Base-by-base conservation (phyloP, 2,797 vertebrate genomes). In the Anas bernieri region DNA sequence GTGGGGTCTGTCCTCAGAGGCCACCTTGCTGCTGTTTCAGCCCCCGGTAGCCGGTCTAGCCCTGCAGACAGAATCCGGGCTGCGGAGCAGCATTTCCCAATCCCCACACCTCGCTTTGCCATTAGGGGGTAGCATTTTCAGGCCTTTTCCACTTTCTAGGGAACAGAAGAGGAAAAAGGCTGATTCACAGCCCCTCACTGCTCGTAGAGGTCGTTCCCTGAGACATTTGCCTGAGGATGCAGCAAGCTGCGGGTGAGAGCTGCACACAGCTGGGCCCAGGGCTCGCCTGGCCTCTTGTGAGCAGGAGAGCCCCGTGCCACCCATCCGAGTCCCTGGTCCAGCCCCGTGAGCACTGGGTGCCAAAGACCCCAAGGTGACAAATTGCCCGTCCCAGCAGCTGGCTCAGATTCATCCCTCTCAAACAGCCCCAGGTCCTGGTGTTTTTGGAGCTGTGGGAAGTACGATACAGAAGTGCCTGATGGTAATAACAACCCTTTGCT, bases 121-220 rank as follows among this genome's bases (percentile, higher is more conserved):
- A 6, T 91, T 92, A 93, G 89, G 72, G 86, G 90, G 82, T 35
- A 87, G 89, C 79, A 85, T 91, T 89, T 88, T 91, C 92, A 77
- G 92, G 25, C 54, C 94, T 95, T 93, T 92, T 18, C 45, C 61
- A 0, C 35, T 77, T 93, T 45, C 33, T 9, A 46, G 16, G 14
- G 58, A 89, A 45, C 4, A n/a, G 58, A 45, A 8, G 3, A 7
- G 25, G 39, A 2, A 62, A 39, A 61, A 50, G 12, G 7, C 43
- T 23, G 37, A 45, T 77, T 67, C n/a, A 31, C 46, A 22, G 59
- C 56, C 15, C n/a, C 11, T 82, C 18, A 21, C 11, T 4, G 9
- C 35, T 31, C 31, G 58, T 62, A 11, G 67, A 52, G 56, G 45
- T 41, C 22, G 7, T 56, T 63, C 48, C 48, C 58, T 67, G 45